These are phyloP conservation scores for Macaca mulatta DNA, from an alignment of 2,113 vertebrate genomes.

Conservation along the genomic window DNA sequence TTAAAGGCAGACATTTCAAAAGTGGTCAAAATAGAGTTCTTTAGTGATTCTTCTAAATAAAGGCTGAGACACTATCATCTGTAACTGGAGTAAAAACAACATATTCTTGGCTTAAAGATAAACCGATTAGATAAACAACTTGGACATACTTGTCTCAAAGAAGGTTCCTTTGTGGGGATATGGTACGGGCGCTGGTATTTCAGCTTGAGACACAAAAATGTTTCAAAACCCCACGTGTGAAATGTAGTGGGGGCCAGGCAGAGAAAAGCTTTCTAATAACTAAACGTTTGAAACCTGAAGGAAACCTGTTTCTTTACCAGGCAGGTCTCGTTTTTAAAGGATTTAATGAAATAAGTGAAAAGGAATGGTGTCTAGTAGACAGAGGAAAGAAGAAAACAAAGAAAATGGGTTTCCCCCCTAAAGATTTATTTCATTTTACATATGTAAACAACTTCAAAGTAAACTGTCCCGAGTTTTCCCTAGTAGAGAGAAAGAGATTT, in stretches of 20 bases:
- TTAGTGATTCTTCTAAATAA: neutral
- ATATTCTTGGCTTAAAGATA: neutral
- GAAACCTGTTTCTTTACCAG: neutral
- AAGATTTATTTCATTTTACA: neutral
- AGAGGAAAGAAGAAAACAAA: neutral
- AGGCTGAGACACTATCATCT: neutral
- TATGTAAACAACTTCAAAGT: neutral
- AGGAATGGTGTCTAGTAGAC: neutral
- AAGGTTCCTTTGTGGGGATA: neutral
- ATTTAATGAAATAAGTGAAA: neutral
- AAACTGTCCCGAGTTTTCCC: neutral
- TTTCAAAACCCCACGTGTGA: neutral
- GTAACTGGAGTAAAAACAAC: neutral
- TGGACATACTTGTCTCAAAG: neutral
- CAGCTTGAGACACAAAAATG: neutral
- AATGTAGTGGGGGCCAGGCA: neutral
- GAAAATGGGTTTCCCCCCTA: neutral
- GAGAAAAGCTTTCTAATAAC: neutral
- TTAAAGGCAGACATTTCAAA: neutral
- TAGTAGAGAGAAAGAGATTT: neutral
- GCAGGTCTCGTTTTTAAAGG: neutral
- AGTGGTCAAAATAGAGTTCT: neutral
- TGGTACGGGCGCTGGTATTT: neutral
- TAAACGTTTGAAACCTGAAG: neutral
- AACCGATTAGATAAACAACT: no score